Conservation (phyloP, 2,888 invertebrate species). For the Cheilosia scutellata region DNA sequence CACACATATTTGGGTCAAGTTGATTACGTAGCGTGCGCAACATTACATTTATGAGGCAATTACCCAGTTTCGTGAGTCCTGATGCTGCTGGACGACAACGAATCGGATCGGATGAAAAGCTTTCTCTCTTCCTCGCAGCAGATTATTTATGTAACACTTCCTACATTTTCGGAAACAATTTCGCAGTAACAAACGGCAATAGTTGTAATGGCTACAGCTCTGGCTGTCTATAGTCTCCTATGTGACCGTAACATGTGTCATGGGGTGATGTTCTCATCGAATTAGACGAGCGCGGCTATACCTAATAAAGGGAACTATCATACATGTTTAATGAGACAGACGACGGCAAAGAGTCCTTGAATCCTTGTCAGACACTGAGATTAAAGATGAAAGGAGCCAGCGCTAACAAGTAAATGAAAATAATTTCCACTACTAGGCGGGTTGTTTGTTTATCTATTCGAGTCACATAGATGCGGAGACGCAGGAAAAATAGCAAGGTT, state of each 20-base stretch:
- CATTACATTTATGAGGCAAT: constrained; percentile 66
- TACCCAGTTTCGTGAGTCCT: constrained; percentile 32
- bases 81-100: constrained; percentile 5
- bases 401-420: constrained; percentile 64
- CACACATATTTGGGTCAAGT: constrained; percentile 49
- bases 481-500: neutral
- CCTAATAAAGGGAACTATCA: neutral
- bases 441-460: constrained; percentile 43
- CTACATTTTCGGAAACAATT: constrained; percentile 35
- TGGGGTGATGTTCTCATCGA: constrained; percentile 51
- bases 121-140: constrained; percentile 1
- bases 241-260: constrained; percentile 61
- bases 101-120: constrained; percentile 2
- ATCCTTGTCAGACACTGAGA: constrained; percentile 25
- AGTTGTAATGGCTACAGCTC: constrained; percentile 32
- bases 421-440: constrained; percentile 35
- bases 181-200: constrained; percentile 42
- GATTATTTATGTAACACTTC: constrained; percentile 59
- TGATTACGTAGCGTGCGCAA: constrained; percentile 56
- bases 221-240: constrained; percentile 15
- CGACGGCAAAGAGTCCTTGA: constrained; percentile 49
- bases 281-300: neutral
- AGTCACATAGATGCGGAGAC: constrained; percentile 27
- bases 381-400: constrained; percentile 50
- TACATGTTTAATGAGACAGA: constrained; percentile 49